These are phyloP conservation scores for Chaetophractus vellerosus DNA, from an alignment of 2,797 vertebrate species.

Conservation along the genomic window DNA sequence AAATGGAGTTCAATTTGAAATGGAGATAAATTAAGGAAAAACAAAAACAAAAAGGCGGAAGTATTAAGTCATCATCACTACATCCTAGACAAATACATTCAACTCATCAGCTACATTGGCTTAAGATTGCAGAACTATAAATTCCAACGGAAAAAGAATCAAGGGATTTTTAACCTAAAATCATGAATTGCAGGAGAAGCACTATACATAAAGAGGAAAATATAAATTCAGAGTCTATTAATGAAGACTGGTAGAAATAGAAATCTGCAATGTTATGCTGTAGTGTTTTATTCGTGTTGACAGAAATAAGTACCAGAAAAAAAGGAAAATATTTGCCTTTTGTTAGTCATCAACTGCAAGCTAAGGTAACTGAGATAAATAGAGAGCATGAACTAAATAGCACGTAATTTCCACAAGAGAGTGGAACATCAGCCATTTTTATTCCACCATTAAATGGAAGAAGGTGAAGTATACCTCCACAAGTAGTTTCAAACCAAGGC, in stretches of 20 bases:
- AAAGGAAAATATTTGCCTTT: background rate
- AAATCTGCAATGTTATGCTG: background rate
- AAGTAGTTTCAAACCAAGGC: conserved; percentile 47
- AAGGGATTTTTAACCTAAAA: background rate
- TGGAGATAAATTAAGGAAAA: background rate
- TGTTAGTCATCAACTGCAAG: conserved; percentile 44
- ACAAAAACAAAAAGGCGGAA: background rate
- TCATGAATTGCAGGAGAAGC: background rate
- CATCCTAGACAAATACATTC: background rate
- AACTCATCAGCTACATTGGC: background rate
- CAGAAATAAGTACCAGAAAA: background rate
- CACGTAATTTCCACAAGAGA: conserved; percentile 64
- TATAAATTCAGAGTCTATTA: background rate
- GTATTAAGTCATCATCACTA: background rate
- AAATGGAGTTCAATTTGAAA: background rate
- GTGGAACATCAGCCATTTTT: conserved; percentile 41
- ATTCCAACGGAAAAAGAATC: background rate
- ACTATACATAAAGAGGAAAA: background rate
- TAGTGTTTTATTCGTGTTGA: background rate
- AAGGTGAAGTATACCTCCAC: conserved; percentile 12
- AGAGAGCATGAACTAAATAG: conserved; percentile 38
- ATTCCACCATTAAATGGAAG: background rate
- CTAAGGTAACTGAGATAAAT: conserved; percentile 45
- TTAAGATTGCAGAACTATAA: background rate
- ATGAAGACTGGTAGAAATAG: conserved; percentile 30